These are phyloP conservation scores for Aphidoletes aphidimyza DNA, from an alignment of 2,888 invertebrate genomes.

Conservation along the genomic window DNA sequence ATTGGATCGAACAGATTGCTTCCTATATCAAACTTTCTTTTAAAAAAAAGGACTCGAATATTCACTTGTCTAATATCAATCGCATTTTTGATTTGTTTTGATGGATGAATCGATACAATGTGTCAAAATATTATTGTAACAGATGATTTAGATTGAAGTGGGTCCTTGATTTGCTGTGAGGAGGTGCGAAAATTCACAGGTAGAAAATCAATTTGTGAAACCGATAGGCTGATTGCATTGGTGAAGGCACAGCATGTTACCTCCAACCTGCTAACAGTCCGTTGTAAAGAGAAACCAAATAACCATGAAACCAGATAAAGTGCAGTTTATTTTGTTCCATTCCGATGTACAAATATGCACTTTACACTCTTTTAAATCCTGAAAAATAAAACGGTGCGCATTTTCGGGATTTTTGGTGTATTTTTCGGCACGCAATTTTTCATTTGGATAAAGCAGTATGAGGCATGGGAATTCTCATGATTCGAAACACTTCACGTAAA, in stretches of 20 bases:
- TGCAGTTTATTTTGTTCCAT: no score
- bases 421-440: constrained; percentile 36
- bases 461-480: constrained; percentile 16
- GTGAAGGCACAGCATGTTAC: no score
- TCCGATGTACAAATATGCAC: no score
- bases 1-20: neutral
- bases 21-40: neutral
- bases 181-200: constrained; percentile 53
- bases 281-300: no score
- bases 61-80: neutral
- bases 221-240: no score
- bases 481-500: no score
- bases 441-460: neutral
- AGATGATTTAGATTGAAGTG: constrained; percentile 29
- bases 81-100: constrained; percentile 21
- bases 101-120: constrained; percentile 17
- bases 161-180: neutral
- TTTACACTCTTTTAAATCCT: no score
- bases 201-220: no score
- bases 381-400: no score
- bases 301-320: no score
- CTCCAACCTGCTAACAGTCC: no score
- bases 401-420: neutral
- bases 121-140: constrained; percentile 37
- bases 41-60: neutral